phyloP scores from a whole-genome alignment of 2,797 vertebrate genomes.

The Nannoperca australis region DNA sequence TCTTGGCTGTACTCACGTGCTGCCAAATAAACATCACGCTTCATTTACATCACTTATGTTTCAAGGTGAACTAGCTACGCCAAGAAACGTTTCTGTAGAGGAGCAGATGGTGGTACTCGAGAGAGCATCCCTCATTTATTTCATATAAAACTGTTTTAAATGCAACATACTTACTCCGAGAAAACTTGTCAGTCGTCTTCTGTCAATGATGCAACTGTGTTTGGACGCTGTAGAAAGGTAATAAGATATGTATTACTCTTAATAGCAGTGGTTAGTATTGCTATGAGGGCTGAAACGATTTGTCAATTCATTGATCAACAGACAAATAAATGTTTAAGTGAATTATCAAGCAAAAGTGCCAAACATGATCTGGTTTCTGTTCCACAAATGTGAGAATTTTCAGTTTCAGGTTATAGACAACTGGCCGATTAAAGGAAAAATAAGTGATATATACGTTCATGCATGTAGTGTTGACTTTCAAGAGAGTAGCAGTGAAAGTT shows the following conservation, averaged over 20 bases:
- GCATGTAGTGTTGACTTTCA: not conserved
- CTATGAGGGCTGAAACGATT: not conserved
- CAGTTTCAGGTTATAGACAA: not conserved
- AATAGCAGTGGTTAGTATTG: not conserved
- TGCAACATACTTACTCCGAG: constrained; percentile 71
- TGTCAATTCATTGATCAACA: not conserved
- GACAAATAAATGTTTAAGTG: not conserved
- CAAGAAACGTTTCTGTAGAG: not conserved
- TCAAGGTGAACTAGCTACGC: constrained; percentile 23
- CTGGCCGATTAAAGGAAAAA: too few relatives aligned
- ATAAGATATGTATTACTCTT: not conserved
- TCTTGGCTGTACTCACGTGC: constrained; percentile 32
- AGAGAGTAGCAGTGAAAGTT: not conserved
- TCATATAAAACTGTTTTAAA: not conserved
- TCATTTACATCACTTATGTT: constrained; percentile 53
- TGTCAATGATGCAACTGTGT: constrained; percentile 73
- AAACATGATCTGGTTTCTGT: not conserved
- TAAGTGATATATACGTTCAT: too few relatives aligned
- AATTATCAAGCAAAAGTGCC: not conserved
- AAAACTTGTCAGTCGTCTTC: constrained; percentile 67
- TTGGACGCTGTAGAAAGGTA: constrained; percentile 65
- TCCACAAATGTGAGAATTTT: not conserved
- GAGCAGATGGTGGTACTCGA: constrained; percentile 4
- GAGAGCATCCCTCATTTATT: constrained; percentile 15
- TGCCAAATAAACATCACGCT: constrained; percentile 53